Base-by-base conservation (phyloP, 2,797 vertebrate genomes). In the Phylloscopus collybita region DNA sequence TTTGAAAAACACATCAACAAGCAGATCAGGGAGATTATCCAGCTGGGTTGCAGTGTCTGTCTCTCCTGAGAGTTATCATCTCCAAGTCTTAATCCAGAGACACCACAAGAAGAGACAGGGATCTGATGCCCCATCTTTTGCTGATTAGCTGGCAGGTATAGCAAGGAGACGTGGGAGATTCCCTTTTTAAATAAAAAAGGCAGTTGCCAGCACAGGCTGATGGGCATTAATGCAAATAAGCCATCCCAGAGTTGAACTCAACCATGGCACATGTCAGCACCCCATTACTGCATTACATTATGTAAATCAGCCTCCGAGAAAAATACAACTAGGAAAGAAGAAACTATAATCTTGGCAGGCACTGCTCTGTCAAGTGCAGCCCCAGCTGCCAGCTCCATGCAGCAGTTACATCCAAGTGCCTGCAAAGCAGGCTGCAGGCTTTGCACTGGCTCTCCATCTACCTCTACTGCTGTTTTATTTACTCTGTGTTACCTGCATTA, bases 261-360 rank as follows among this genome's bases (percentile, higher is more conserved):
- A 34, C 49, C 71, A 51, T 9, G 14, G 42, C 75, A 89, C 47
- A 2, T 65, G 67, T 82, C 89, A 93, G 72, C 50, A 89, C 72
- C 57, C 84, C 16, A 27, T 70, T 83, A 72, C 57, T 78, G 65
- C 61, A 34, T 51, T 83, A 9, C 61, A 80, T 83, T 75, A 69
- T 79, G 87, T 8, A 96, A 96, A 94, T 79, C 54, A 83, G 40
- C 29, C 79, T 82, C 67, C 45, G 86, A 88, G 79, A 69, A 91
- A 60, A 75, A 80, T 2, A 57, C 50, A 83, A n/a, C 71, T 27
- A 69, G 54, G 26, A 67, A 44, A 67, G 66, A 84, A 84, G 60
- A 59, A 86, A 44, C 50, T 44, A 11, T 19, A 54, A 62, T 78
- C 65, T 65, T 80, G 79, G 81, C 84, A 83, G 79, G 75, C 29